Conservation (phyloP, 2,888 invertebrate genomes). For the Lissonota sp. region DNA sequence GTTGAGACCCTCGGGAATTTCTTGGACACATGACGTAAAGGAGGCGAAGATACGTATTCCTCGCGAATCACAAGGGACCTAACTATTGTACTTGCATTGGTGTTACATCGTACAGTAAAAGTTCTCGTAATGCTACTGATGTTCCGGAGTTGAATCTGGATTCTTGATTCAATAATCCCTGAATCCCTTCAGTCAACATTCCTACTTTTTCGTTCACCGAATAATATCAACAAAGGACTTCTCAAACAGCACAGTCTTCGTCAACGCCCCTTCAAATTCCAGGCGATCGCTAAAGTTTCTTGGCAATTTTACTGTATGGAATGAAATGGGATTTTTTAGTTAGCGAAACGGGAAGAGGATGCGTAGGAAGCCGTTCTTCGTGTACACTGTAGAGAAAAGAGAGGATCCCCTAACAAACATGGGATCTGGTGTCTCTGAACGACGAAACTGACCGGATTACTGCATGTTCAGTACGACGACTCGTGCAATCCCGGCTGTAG, state of each 20-base stretch:
- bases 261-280: too few relatives aligned
- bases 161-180: conserved; percentile 11
- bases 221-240: not conserved
- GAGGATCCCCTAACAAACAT: conserved; percentile 12
- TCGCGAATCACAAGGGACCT: conserved; percentile 37
- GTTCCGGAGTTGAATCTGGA: not conserved
- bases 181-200: not conserved
- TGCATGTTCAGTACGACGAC: conserved; percentile 1
- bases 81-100: conserved; percentile 31
- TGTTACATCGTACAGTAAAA: conserved; percentile 2
- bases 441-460: conserved; percentile 24
- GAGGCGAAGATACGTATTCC: conserved; percentile 24
- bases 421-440: conserved; percentile 7
- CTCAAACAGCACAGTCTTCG: not conserved
- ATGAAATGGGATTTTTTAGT: not conserved
- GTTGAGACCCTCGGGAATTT: conserved; percentile 50
- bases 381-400: conserved; percentile 13
- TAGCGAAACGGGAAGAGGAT: not conserved
- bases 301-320: not conserved
- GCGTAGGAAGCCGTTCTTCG: conserved; percentile 14
- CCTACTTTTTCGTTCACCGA: not conserved
- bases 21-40: conserved; percentile 21
- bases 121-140: not conserved
- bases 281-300: not conserved
- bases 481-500: not conserved